phyloP scores from a whole-genome alignment of 2,113 vertebrate species.

The Pheucticus melanocephalus region DNA sequence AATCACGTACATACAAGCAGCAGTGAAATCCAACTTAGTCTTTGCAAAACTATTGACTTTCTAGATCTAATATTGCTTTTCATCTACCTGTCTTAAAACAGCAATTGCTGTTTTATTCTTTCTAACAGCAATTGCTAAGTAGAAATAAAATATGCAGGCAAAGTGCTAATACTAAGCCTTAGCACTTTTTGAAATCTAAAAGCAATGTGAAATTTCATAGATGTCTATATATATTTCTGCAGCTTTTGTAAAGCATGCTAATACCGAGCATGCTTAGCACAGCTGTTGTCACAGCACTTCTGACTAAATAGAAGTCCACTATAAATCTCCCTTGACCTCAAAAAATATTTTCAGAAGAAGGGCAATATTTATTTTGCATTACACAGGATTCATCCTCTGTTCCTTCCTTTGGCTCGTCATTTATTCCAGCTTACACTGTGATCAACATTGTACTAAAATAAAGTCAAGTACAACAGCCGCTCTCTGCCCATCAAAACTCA shows the following conservation, averaged over 20 bases:
- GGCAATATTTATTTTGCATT: constrained; percentile 68
- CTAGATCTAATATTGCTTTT: constrained; percentile 21
- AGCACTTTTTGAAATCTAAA: constrained; percentile 51
- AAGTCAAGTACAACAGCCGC: constrained; percentile 89
- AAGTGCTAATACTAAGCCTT: neutral
- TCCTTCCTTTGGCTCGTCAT: constrained; percentile 88
- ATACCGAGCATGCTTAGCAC: constrained; percentile 15
- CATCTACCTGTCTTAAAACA: neutral
- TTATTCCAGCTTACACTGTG: constrained; percentile 95
- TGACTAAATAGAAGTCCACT: constrained; percentile 36
- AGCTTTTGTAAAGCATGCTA: neutral
- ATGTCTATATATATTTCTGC: neutral
- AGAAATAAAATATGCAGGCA: constrained; percentile 1
- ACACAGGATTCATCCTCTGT: constrained; percentile 70
- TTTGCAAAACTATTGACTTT: neutral
- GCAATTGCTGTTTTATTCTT: too few relatives aligned
- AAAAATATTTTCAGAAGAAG: constrained; percentile 62
- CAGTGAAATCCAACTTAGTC: neutral
- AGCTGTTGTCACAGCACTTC: constrained; percentile 44
- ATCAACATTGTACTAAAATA: constrained; percentile 98
- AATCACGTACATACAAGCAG: neutral
- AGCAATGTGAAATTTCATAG: neutral
- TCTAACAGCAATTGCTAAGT: neutral
- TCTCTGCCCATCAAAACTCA: constrained; percentile 98
- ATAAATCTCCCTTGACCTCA: constrained; percentile 3